phyloP scores from a whole-genome alignment of 2,888 invertebrate genomes.

The Geophilus truncorum region DNA sequence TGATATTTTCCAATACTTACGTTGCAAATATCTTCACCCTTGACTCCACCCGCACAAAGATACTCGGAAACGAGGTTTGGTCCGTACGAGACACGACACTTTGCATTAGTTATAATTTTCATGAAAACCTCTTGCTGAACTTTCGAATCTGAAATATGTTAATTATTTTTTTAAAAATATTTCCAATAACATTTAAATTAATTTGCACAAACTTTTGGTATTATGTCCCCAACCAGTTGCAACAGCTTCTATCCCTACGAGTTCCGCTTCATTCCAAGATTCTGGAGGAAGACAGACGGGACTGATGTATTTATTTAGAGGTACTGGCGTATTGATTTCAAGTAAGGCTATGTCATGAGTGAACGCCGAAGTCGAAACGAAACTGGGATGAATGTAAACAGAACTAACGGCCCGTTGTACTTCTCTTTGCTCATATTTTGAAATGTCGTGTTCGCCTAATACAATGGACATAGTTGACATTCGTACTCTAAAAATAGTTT shows the following conservation, averaged over 20 bases:
- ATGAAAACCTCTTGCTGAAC: not conserved
- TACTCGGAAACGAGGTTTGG: not conserved
- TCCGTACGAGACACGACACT: not conserved
- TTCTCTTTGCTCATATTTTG: not conserved
- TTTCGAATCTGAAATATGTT: not conserved
- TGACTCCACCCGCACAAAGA: not conserved
- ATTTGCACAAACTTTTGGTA: not conserved
- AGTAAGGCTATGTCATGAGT: slow-evolving; percentile 28
- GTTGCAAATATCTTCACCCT: not conserved
- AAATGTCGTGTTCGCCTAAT: slow-evolving; percentile 22
- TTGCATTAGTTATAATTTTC: not conserved
- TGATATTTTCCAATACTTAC: not conserved
- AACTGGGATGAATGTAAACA: not conserved
- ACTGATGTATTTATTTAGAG: not conserved
- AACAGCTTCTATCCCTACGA: not conserved
- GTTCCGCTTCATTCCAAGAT: not conserved
- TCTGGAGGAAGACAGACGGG: slow-evolving; percentile 11
- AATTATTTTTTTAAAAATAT: too few species aligned
- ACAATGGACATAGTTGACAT: not conserved
- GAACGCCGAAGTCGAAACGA: not conserved
- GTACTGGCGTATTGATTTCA: not conserved
- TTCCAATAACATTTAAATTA: too few species aligned
- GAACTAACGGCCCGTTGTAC: not conserved
- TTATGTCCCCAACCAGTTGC: slow-evolving; percentile 25
- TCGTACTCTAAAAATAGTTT: not conserved